Evolutionary conservation across 2,888 invertebrate genomes (phyloP).

Genomic region (Orthosia cruda): DNA sequence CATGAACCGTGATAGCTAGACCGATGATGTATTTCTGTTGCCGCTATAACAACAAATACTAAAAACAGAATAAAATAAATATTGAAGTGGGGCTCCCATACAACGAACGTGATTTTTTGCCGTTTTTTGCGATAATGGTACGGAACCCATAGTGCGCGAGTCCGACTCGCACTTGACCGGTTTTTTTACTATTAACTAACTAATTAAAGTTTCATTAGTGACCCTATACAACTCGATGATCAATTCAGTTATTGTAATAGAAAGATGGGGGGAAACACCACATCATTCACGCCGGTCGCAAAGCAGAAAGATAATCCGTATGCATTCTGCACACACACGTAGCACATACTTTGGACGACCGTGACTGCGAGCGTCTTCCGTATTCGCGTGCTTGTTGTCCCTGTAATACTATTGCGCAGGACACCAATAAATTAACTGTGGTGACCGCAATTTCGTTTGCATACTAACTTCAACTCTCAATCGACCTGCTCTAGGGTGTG

Average conservation of each 20-base stretch:
- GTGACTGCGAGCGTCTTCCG: constrained; percentile 16
- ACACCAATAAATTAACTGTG: neutral
- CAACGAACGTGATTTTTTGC: too few relatives aligned
- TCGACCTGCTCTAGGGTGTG: neutral
- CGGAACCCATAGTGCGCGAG: too few relatives aligned
- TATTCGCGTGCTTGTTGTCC: neutral
- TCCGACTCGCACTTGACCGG: too few relatives aligned
- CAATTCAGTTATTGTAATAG: neutral
- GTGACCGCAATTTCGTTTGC: neutral
- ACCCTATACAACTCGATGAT: neutral
- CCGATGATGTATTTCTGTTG: too few relatives aligned
- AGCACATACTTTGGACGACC: constrained; percentile 4
- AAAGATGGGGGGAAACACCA: neutral
- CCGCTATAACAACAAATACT: too few relatives aligned
- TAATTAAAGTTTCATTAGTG: neutral
- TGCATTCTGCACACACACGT: constrained; percentile 10
- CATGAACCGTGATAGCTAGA: too few relatives aligned
- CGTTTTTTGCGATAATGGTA: too few relatives aligned
- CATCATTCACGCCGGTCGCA: neutral
- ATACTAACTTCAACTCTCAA: neutral
- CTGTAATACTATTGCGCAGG: neutral
- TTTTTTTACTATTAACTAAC: neutral
- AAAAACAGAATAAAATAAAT: too few relatives aligned
- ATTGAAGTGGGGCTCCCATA: too few relatives aligned
- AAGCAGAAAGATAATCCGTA: constrained; percentile 16